Conservation (phyloP, 2,113 vertebrate species). For the Rissa tridactyla region DNA sequence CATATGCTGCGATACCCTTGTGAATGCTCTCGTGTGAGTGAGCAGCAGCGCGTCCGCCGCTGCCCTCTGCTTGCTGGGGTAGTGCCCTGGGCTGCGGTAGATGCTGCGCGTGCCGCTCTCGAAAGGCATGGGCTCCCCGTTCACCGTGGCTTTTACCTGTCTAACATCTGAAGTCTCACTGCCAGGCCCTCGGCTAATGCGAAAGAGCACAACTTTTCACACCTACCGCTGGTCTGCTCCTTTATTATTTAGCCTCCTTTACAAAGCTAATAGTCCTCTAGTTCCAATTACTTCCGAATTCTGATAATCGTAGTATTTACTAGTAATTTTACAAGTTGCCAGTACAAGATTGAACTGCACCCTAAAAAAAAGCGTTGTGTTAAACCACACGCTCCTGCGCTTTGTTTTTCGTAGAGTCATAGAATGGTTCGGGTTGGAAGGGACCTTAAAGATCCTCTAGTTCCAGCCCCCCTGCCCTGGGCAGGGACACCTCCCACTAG, state of each 20-base stretch:
- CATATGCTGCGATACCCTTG: accelerated
- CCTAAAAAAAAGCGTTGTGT: neutral
- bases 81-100: neutral
- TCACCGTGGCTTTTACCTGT: too few species aligned
- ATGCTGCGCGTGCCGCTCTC: accelerated
- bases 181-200: neutral
- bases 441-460: neutral
- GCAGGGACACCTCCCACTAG: neutral
- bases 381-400: neutral
- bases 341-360: neutral
- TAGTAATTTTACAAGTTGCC: neutral
- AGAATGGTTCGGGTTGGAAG: neutral
- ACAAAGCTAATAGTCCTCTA: neutral
- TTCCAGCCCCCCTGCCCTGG: neutral
- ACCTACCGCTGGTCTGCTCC: too few species aligned
- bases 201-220: too few species aligned
- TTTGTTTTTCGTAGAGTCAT: neutral
- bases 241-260: neutral
- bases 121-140: accelerated
- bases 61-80: neutral
- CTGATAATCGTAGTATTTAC: neutral
- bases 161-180: neutral
- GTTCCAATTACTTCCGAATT: neutral
- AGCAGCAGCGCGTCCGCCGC: neutral
- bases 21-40: accelerated